Evolutionary conservation across 2,888 invertebrate species (phyloP).

Genomic region (Hyalella azteca): DNA sequence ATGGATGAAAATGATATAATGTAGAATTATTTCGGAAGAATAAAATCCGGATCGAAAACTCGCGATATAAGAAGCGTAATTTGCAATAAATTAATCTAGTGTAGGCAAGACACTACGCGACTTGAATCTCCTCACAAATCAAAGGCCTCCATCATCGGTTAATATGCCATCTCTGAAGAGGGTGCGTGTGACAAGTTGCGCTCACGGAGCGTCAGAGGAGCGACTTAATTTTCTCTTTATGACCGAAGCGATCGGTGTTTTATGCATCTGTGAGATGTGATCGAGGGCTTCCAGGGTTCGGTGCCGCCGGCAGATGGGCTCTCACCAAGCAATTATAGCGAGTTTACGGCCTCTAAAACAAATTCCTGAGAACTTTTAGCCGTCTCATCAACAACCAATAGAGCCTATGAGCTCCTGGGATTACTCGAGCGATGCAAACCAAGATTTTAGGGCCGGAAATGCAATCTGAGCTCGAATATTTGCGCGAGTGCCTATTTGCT

Average conservation of each 20-base stretch:
- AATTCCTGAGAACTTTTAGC: conserved; percentile 23
- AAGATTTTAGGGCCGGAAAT: conserved; percentile 19
- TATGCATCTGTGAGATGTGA: conserved; percentile 30
- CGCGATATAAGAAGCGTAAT: too few species aligned
- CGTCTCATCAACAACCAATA: conserved; percentile 34
- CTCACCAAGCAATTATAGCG: conserved; percentile 1
- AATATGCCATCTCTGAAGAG: not conserved
- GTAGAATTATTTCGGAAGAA: too few species aligned
- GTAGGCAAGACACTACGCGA: too few species aligned
- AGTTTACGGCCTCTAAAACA: conserved; percentile 18
- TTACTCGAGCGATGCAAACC: conserved; percentile 28
- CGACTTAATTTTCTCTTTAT: conserved; percentile 24
- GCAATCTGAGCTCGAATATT: conserved; percentile 11
- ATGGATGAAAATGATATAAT: too few species aligned
- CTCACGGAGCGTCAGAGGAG: not conserved
- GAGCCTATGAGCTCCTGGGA: conserved; percentile 11
- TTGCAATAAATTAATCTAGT: too few species aligned
- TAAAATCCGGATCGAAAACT: too few species aligned
- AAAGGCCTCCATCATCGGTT: not conserved
- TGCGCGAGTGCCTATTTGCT: not conserved
- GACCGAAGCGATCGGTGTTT: conserved; percentile 8
- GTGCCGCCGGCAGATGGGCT: not conserved
- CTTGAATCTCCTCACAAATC: not conserved
- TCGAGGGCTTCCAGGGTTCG: not conserved
- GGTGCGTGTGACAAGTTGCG: not conserved